Evolutionary conservation across 2,888 invertebrate genomes (phyloP), one percentile per base, ranked within the genome.

Genomic region (Theretra japonica): DNA sequence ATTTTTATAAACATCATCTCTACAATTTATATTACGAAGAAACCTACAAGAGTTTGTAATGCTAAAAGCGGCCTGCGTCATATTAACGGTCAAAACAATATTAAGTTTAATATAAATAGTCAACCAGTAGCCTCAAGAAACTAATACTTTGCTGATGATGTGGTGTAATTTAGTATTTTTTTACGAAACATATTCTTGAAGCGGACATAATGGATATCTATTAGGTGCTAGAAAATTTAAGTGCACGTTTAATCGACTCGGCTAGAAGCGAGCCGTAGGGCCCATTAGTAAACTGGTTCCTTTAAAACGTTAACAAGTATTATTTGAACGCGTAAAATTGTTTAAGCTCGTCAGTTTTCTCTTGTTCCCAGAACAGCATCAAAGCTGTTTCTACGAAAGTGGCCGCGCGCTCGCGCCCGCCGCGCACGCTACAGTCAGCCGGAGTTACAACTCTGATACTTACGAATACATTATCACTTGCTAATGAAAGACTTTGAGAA

Each of bases 341-440:
- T 79, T 77, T 77, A 73, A 80, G 75, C 76, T 75, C 75, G 72
- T 73, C 73, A 75, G 75, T 79, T 77, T 79, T 76, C 75, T 75
- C 75, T 71, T 69, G 76, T 82, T 82, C 82, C 71, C 73, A 75
- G 81, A 82, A 83, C 75, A 76, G 76, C 77, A 77, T 56, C 28
- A 50, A 41, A 65, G 65, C 41, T 65, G 48, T 48, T 65, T 65
- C 65, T 65, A 62, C 33, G 62, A 65, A 65, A 17, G 23, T 15
- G 5, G 5, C 23, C 33, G 23, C 21, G 21, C 48, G 41, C 23
- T 65, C 65, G 65, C 65, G 41, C 41, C 48, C 41, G 41, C 2
- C n/a, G 1, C 41, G 11, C 41, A 21, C 41, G 62, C 41, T 15
- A 62, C 11, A 21, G 30, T 33, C 21, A 21, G 15, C 21, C 21